A percentile compares a stretch with the other conserved stretches of the same genome.
Evolutionary conservation across 2,113 vertebrate genomes (phyloP).

Genomic region (Peromyscus polionotus): DNA sequence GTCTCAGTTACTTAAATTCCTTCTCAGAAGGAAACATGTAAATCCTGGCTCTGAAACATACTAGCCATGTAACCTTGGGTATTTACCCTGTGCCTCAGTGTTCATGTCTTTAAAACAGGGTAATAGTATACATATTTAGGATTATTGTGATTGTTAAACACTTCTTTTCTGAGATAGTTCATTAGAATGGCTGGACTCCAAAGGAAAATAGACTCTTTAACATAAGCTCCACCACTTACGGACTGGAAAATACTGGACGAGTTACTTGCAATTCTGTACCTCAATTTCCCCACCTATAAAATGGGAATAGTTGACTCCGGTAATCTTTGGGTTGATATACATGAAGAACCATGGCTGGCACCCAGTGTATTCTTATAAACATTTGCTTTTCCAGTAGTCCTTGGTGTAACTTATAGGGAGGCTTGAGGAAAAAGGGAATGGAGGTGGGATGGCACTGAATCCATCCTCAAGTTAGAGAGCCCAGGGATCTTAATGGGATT

Average conservation of each 20-base stretch:
- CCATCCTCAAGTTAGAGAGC: not conserved
- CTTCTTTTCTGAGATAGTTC: conserved; percentile 38
- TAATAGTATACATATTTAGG: not conserved
- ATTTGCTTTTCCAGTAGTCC: not conserved
- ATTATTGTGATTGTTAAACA: not conserved
- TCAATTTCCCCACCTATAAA: not conserved
- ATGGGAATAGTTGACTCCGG: not conserved
- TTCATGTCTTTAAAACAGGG: not conserved
- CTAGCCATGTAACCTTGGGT: conserved; percentile 9
- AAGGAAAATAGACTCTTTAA: not conserved
- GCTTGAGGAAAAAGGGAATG: no score
- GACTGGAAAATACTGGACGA: not conserved
- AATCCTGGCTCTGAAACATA: conserved; percentile 1
- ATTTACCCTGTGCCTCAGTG: not conserved
- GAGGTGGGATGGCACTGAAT: not conserved
- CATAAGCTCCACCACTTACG: not conserved
- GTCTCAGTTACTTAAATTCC: not conserved
- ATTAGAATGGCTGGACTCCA: not conserved
- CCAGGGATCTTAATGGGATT: not conserved
- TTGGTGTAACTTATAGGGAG: no score
- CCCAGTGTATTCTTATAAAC: not conserved
- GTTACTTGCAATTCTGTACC: not conserved
- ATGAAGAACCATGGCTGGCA: not conserved
- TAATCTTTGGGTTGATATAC: not conserved
- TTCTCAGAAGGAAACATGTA: not conserved